phyloP scores from a whole-genome alignment of 2,888 invertebrate species.

The Philonicus albiceps region DNA sequence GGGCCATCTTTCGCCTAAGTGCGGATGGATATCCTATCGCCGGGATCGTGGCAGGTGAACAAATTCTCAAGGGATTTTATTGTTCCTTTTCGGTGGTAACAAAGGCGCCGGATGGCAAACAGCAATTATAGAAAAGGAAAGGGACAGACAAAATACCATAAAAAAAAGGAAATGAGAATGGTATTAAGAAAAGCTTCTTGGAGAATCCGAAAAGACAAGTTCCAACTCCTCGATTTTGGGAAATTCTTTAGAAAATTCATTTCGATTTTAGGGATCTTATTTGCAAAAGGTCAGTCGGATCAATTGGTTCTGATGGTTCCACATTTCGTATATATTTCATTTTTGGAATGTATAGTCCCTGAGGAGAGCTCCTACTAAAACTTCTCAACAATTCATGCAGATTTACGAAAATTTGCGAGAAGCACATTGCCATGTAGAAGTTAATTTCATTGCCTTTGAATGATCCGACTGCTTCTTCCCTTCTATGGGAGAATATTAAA shows the following conservation, averaged over 20 bases:
- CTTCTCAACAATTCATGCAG: background rate
- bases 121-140: background rate
- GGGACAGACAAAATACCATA: background rate
- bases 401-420: background rate
- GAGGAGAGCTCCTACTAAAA: too few relatives aligned
- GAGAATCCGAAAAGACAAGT: background rate
- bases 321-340: background rate
- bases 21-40: background rate
- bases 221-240: background rate
- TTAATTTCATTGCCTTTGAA: background rate
- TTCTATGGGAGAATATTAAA: background rate
- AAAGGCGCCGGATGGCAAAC: background rate
- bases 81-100: background rate
- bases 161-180: background rate
- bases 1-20: background rate
- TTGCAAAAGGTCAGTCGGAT: background rate
- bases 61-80: conserved; percentile 18
- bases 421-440: background rate
- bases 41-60: background rate
- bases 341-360: background rate
- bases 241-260: background rate
- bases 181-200: conserved; percentile 8
- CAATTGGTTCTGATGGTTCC: background rate
- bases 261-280: background rate
- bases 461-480: background rate